Conservation (phyloP, 2,113 vertebrate genomes). For the Columbina picui region DNA sequence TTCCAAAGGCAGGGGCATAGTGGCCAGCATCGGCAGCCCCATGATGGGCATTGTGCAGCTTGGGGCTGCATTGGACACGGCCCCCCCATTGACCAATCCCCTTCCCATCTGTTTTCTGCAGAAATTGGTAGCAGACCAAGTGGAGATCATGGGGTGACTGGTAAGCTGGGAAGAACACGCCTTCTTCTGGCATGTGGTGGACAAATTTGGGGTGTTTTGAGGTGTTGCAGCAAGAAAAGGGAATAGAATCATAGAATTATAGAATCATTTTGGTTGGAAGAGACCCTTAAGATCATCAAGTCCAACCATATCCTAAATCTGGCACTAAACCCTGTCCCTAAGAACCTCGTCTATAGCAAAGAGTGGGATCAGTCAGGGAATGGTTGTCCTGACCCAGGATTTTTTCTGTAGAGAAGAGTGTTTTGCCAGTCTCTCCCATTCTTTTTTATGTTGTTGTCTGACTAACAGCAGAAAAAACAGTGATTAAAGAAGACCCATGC, state of each 20-base stretch:
- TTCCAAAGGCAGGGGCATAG: accelerated
- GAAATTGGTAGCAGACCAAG: background rate
- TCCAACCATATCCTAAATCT: too few relatives aligned
- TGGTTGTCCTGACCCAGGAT: background rate
- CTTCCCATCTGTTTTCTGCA: background rate
- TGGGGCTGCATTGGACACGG: accelerated
- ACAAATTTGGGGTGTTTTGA: background rate
- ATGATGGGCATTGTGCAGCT: accelerated
- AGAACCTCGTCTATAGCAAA: background rate
- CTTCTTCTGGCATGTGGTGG: background rate
- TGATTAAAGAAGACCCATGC: background rate
- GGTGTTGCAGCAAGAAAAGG: background rate
- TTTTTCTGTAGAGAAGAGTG: accelerated
- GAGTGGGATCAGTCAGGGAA: background rate
- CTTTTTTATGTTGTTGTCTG: background rate
- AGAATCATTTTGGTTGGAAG: too few relatives aligned
- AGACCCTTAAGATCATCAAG: too few relatives aligned
- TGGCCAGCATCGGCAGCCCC: background rate
- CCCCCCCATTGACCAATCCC: accelerated
- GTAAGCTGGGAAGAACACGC: background rate
- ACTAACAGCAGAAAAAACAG: background rate
- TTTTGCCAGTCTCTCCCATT: background rate
- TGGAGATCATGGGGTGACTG: background rate
- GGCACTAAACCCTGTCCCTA: too few relatives aligned
- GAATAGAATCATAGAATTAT: too few relatives aligned